These are phyloP conservation scores for Scaptomyza graminum DNA, from an alignment of 1,140 invertebrate genomes.

Conservation along the genomic window DNA sequence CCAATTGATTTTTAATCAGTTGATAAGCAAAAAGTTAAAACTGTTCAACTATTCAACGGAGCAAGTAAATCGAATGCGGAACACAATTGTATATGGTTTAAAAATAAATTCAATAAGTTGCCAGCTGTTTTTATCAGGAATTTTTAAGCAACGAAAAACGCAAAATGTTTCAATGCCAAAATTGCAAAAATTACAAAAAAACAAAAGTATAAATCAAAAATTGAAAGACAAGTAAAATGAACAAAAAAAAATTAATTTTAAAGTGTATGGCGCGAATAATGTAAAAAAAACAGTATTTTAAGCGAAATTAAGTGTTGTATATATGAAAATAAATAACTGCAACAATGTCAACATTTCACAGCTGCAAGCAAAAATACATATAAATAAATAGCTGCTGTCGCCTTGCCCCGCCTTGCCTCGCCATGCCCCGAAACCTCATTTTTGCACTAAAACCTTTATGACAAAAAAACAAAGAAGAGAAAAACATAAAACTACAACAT, in stretches of 20 bases:
- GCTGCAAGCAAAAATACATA: conserved; percentile 38
- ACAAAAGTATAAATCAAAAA: conserved; percentile 7
- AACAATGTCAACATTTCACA: conserved; percentile 10
- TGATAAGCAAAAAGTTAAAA: conserved; percentile 53
- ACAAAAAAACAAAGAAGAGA: conserved; percentile 9
- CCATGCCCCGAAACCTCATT: conserved; percentile 17
- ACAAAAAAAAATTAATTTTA: neutral
- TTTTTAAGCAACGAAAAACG: conserved; percentile 6
- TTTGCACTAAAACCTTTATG: conserved; percentile 10
- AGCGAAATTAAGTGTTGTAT: neutral
- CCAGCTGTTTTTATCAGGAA: conserved; percentile 14
- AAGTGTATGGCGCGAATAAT: neutral
- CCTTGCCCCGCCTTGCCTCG: conserved; percentile 8
- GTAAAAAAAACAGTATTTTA: conserved; percentile 5
- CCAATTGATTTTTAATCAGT: conserved; percentile 54
- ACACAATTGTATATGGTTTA: conserved; percentile 8
- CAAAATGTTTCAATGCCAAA: neutral
- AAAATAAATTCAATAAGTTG: conserved; percentile 30
- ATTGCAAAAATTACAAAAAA: neutral
- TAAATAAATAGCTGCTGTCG: conserved; percentile 64
- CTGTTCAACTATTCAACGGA: conserved; percentile 5
- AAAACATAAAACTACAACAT: conserved; percentile 13
- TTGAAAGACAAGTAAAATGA: conserved; percentile 4
- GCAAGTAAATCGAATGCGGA: conserved; percentile 17
- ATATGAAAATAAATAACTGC: conserved; percentile 57